Evolutionary conservation across 2,888 invertebrate species (phyloP), one percentile per base, ranked within the genome.

Genomic region (Drosophila kambysellisi): DNA sequence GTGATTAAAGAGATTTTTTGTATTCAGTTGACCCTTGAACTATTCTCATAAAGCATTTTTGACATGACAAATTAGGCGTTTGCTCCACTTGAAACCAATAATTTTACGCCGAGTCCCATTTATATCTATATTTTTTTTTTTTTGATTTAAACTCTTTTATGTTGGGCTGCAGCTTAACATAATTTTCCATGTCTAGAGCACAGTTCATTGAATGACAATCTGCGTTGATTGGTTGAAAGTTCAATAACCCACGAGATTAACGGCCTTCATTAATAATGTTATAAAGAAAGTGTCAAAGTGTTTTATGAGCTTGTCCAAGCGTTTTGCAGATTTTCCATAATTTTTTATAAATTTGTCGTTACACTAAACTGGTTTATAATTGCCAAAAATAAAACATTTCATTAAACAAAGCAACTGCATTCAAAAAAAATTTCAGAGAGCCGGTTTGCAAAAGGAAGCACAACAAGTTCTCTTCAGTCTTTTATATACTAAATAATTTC

Each of bases 361-460:
- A 74, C 77, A 78, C 66, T 80, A 87, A 87, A 85, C 87, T 70
- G 84, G 87, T 87, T 85, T 84, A 74, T 70, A 78, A 83, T 76
- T 84, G 69, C 73, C 72, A 65, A 76, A 68, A 68, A 65, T 4
- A 32, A 57, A 43, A 20, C 0, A 43, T 8, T 8, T 29, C 4
- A 25, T 29, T 50, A 73, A 52, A 46, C 35, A 57, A 73, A 51
- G 35, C 25, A 70, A 70, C 30, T 78, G 78, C 78, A 78, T 63
- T 68, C 30, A 58, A 58, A 35, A 60, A 54, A 64, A 46, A 25
- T 20, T 48, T 20, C 37, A 37, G 30, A 37, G 50, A 59, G 50
- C 64, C 63, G 69, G 60, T 73, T 74, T 69, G 50, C 60, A 43
- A 57, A 70, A 63, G 70, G 57, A 70, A 70, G 48, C 61, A 54